phyloP scores from a whole-genome alignment of 2,888 invertebrate genomes.

The Phymatocera aterrima region DNA sequence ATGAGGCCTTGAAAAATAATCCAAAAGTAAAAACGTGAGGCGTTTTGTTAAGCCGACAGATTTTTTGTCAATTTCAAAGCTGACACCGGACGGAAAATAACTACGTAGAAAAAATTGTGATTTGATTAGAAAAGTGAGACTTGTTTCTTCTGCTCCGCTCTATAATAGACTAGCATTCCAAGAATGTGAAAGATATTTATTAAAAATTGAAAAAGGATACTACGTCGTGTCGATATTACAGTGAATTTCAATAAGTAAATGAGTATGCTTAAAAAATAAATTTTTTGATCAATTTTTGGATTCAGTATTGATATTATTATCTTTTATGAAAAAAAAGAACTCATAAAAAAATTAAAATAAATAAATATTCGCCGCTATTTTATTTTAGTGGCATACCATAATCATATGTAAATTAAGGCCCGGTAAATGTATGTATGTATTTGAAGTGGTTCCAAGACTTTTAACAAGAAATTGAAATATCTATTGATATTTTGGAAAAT shows the following conservation, averaged over 20 bases:
- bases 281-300: background rate
- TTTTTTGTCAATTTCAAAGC: too few relatives aligned
- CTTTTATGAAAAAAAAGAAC: background rate
- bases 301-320: slow-evolving; percentile 27
- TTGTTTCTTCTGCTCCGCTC: too few relatives aligned
- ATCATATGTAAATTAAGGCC: slow-evolving; percentile 11
- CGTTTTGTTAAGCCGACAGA: too few relatives aligned
- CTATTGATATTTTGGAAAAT: background rate
- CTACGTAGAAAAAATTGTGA: too few relatives aligned
- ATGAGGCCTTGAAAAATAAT: too few relatives aligned
- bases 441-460: background rate
- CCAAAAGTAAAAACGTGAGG: too few relatives aligned
- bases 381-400: background rate
- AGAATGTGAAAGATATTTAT: background rate
- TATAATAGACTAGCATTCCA: too few relatives aligned
- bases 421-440: slow-evolving; percentile 22
- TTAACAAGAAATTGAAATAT: background rate
- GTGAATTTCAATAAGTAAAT: slow-evolving; percentile 31
- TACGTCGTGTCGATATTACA: background rate
- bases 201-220: too few relatives aligned
- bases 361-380: too few relatives aligned
- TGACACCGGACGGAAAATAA: too few relatives aligned
- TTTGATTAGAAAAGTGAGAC: too few relatives aligned
- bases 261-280: background rate
- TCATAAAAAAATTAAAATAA: too few relatives aligned